phyloP scores from a whole-genome alignment of 2,113 vertebrate species.

The Zeus faber region DNA sequence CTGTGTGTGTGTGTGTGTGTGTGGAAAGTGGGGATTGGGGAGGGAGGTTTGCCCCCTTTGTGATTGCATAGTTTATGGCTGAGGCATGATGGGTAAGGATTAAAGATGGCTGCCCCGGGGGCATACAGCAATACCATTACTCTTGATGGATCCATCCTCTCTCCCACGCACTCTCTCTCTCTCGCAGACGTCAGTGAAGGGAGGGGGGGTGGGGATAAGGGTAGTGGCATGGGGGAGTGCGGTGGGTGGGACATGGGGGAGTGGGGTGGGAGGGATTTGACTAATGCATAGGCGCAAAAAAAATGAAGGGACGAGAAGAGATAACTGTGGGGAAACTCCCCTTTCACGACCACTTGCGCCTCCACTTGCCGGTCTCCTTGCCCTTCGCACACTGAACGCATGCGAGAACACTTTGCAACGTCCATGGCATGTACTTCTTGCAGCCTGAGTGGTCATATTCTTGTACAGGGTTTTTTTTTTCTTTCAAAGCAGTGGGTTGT shows the following conservation, averaged over 20 bases:
- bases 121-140: slow-evolving; percentile 74
- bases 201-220: too few relatives aligned
- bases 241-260: too few relatives aligned
- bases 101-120: slow-evolving; percentile 77
- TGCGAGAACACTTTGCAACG: too few relatives aligned
- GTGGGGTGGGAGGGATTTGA: too few relatives aligned
- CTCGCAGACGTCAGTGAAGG: slow-evolving; percentile 69
- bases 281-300: slow-evolving; percentile 77
- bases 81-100: slow-evolving; percentile 72
- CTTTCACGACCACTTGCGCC: background rate
- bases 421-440: background rate
- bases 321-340: slow-evolving; percentile 29
- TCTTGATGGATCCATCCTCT: slow-evolving; percentile 79
- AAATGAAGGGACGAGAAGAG: slow-evolving; percentile 39
- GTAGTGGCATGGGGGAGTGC: too few relatives aligned
- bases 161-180: slow-evolving; percentile 76
- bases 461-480: background rate
- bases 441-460: background rate
- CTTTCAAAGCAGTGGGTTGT: background rate
- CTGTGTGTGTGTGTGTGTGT: too few relatives aligned
- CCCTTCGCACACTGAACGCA: background rate
- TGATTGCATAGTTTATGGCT: slow-evolving; percentile 66
- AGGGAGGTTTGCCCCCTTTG: slow-evolving; percentile 51
- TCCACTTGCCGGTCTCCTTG: background rate
- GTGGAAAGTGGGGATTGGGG: too few relatives aligned